Conservation (phyloP, 2,797 vertebrate species). For the Alfaro cultratus region DNA sequence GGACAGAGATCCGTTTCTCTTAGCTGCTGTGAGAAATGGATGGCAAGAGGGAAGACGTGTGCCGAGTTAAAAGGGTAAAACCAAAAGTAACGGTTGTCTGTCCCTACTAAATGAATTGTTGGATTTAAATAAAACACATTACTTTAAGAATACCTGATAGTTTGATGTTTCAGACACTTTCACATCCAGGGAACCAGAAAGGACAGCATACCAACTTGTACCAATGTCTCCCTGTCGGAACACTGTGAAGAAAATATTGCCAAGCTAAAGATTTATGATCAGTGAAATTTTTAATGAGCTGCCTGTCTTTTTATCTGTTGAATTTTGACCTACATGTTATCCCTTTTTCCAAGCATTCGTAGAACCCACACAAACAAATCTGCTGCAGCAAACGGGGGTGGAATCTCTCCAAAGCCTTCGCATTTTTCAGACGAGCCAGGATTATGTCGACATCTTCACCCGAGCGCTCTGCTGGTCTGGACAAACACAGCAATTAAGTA, state of each 20-base stretch:
- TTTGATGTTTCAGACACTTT: slow-evolving; percentile 95
- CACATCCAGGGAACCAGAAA: slow-evolving; percentile 97
- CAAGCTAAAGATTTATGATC: background rate
- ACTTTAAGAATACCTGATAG: slow-evolving; percentile 85
- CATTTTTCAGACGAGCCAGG: slow-evolving; percentile 89
- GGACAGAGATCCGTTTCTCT: background rate
- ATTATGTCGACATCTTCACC: slow-evolving; percentile 96
- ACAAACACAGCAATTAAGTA: slow-evolving; percentile 14
- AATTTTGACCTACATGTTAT: slow-evolving; percentile 88
- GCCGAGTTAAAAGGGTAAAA: background rate
- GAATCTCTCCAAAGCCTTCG: slow-evolving; percentile 95
- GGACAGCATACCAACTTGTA: slow-evolving; percentile 96
- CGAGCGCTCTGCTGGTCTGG: slow-evolving; percentile 91
- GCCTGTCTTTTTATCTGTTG: background rate
- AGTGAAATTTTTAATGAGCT: background rate
- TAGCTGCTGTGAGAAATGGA: background rate
- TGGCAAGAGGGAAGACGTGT: background rate
- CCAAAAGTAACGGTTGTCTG: background rate
- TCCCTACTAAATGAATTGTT: background rate
- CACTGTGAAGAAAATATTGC: slow-evolving; percentile 75
- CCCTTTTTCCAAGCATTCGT: slow-evolving; percentile 95
- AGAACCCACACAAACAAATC: slow-evolving; percentile 94
- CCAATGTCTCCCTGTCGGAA: slow-evolving; percentile 98
- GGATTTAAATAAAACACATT: background rate
- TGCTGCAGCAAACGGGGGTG: slow-evolving; percentile 92